A percentile compares a stretch with the other conserved stretches of the same genome.
phyloP scores from a whole-genome alignment of 2,888 invertebrate genomes.

The Dysmachus trigonus region DNA sequence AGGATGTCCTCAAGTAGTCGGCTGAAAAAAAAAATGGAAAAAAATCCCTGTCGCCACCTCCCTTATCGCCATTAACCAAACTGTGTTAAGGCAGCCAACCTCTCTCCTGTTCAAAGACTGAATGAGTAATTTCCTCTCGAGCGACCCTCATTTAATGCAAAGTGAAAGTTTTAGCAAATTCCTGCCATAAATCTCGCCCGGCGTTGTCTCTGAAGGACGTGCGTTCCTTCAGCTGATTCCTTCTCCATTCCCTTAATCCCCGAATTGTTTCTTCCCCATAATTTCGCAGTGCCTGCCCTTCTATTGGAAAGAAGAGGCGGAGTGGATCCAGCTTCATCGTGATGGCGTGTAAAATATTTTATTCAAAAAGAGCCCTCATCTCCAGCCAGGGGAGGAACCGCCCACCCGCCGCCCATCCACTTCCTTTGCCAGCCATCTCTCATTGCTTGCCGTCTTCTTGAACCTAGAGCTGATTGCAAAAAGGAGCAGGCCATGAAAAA shows the following conservation, averaged over 20 bases:
- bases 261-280: neutral
- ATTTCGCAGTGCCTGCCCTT: neutral
- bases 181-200: conserved; percentile 20
- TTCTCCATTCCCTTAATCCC: neutral
- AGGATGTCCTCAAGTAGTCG: neutral
- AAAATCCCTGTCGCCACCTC: neutral
- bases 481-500: conserved; percentile 5
- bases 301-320: no score
- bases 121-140: neutral
- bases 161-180: conserved; percentile 29
- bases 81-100: neutral
- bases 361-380: neutral
- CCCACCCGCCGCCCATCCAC: neutral
- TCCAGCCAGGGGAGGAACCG: neutral
- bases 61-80: neutral
- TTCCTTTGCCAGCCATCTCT: neutral
- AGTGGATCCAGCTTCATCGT: neutral
- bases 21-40: neutral
- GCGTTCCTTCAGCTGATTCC: neutral
- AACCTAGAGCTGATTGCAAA: neutral
- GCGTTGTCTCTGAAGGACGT: neutral
- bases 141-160: conserved; percentile 22
- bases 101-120: neutral
- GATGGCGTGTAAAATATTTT: neutral
- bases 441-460: neutral